phyloP scores from a whole-genome alignment of 2,888 invertebrate species.

The Cantharis lateralis region DNA sequence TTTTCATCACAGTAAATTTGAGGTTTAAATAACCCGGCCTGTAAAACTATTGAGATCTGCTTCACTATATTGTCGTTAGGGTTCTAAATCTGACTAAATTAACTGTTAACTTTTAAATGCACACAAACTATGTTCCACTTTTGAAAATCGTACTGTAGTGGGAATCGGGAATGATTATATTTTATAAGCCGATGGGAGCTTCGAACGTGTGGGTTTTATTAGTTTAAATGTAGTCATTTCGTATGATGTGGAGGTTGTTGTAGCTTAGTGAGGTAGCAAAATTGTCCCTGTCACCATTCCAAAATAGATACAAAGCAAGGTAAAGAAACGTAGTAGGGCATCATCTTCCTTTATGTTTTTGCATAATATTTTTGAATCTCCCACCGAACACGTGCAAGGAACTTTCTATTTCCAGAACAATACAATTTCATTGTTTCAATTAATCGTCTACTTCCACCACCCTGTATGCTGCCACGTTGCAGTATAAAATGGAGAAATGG shows the following conservation, averaged over 20 bases:
- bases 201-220: constrained; percentile 17
- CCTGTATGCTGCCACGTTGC: neutral
- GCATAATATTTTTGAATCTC: neutral
- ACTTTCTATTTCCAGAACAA: neutral
- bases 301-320: constrained; percentile 21
- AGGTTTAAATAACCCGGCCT: neutral
- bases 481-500: neutral
- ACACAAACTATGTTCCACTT: constrained; percentile 34
- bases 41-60: constrained; percentile 3
- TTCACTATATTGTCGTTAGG: constrained; percentile 23
- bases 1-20: constrained; percentile 1
- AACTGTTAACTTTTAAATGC: constrained; percentile 35
- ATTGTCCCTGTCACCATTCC: constrained; percentile 20
- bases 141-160: constrained; percentile 25
- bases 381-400: neutral
- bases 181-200: constrained; percentile 26
- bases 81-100: constrained; percentile 34
- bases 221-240: constrained; percentile 23
- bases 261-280: constrained; percentile 19
- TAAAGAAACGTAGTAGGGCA: constrained; percentile 3
- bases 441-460: neutral
- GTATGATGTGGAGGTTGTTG: constrained; percentile 21
- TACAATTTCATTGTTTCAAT: neutral
- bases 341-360: neutral
- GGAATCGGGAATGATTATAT: constrained; percentile 27